These are phyloP conservation scores for Petromus typicus DNA, from an alignment of 2,113 vertebrate genomes.

Conservation along the genomic window DNA sequence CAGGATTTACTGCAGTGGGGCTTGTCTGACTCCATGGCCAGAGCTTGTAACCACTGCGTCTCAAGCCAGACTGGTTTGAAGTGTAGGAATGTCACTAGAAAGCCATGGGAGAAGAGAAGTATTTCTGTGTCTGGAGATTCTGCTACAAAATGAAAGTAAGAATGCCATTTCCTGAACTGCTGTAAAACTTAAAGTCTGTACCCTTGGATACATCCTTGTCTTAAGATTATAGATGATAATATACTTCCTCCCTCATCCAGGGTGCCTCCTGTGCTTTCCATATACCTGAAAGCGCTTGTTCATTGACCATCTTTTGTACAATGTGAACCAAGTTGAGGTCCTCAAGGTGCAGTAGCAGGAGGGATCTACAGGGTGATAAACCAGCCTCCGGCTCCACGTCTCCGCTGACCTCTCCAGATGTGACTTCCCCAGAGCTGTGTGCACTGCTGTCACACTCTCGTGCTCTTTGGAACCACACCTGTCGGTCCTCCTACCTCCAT, in stretches of 20 bases:
- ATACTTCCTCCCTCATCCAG: not conserved
- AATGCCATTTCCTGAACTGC: not conserved
- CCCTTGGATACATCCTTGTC: not conserved
- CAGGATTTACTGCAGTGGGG: not conserved
- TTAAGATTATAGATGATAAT: not conserved
- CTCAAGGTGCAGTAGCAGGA: not conserved
- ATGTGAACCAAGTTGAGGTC: not conserved
- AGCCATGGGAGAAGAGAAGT: not conserved
- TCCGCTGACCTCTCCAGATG: too few species aligned
- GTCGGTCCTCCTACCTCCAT: accelerated
- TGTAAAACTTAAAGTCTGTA: not conserved
- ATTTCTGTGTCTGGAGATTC: not conserved
- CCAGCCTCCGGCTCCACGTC: not conserved
- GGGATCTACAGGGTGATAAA: not conserved
- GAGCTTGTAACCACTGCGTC: not conserved
- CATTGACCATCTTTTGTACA: not conserved
- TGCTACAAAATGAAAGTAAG: constrained; percentile 26
- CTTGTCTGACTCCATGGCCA: not conserved
- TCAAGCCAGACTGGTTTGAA: not conserved
- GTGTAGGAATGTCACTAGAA: not conserved
- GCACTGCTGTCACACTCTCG: not conserved
- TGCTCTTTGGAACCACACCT: not conserved
- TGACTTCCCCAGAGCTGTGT: not conserved
- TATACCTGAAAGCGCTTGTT: not conserved
- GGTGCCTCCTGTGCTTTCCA: not conserved